phyloP scores from a whole-genome alignment of 2,888 invertebrate genomes.

The Diarsia brunnea region DNA sequence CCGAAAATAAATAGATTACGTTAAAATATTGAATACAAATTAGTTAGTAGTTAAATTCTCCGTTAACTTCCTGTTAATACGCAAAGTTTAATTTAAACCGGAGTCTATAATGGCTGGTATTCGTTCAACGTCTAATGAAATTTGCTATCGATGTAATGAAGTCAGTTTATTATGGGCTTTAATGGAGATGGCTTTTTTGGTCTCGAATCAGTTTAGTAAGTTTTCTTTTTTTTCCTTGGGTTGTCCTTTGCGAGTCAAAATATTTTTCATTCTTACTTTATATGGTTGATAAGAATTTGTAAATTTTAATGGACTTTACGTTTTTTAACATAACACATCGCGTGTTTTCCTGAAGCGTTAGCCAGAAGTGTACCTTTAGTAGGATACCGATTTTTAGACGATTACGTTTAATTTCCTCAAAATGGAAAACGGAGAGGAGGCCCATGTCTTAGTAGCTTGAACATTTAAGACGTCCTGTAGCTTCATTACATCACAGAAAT shows the following conservation, averaged over 20 bases:
- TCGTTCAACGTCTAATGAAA: slow-evolving; percentile 58
- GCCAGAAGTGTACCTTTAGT: not conserved
- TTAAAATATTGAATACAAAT: slow-evolving; percentile 54
- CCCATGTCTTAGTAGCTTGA: not conserved
- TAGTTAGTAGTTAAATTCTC: slow-evolving; percentile 37
- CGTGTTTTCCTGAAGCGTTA: not conserved
- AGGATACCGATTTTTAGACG: not conserved
- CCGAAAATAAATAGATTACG: slow-evolving; percentile 43
- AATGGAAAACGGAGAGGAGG: not conserved
- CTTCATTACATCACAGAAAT: not conserved
- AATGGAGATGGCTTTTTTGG: not conserved
- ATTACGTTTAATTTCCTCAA: not conserved
- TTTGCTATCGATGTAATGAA: slow-evolving; percentile 39
- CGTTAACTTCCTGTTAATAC: slow-evolving; percentile 59
- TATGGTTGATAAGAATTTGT: not conserved
- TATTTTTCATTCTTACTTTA: too few species aligned
- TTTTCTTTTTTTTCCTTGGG: not conserved
- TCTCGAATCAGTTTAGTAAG: not conserved
- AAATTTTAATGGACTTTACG: not conserved
- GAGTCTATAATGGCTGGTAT: slow-evolving; percentile 61
- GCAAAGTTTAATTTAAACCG: slow-evolving; percentile 67
- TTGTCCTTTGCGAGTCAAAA: too few species aligned
- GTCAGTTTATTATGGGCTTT: slow-evolving; percentile 10
- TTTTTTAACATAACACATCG: not conserved
- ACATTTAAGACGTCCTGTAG: not conserved